Base-by-base conservation (phyloP, 2,113 vertebrate genomes). In the Sander lucioperca region DNA sequence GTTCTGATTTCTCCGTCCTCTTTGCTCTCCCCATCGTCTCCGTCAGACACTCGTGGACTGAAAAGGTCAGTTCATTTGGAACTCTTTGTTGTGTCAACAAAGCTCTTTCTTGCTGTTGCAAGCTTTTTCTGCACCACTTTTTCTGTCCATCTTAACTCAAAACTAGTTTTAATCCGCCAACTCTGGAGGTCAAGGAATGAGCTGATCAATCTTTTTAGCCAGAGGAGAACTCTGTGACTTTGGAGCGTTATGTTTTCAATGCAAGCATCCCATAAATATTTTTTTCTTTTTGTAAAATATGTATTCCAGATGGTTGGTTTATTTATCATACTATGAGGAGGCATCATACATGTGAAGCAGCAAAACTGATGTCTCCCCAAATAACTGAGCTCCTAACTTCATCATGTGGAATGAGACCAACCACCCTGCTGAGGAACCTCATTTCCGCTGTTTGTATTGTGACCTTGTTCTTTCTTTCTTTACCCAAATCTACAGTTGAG, bases 51-150 rank as follows among this genome's bases (percentile, higher is more conserved):
- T 83, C 14, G 4, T 30, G 70, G 43, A 77, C 68, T 27, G 5
- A 62, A 87, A 89, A 91, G 86, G 86, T 89, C 88, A 83, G 16
- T 77, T 79, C 12, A 85, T 87, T 84, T 85, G 67, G 65, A 77
- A 64, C 48, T 83, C 81, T 66, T 77, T 86, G 70, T 89, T 74
- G 72, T 86, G 84, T 85, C 85, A 84, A 81, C 85, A 77, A 75
- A 84, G 64, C 59, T n/a, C 33, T 77, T 87, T 74, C 45, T 50
- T 87, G 76, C 87, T 48, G 5, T 68, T 6, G 68, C 65, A 74
- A 71, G 77, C 79, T 68, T 72, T 82, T 82, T 74, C 71, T 59
- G 48, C 61, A 15, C 25, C 33, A 30, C 57, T 65, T 80, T 77
- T 77, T 87, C 61, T 61, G 63, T 71, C 68, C 62, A 64, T 85